These are phyloP conservation scores for Rallus limicola DNA, from an alignment of 2,113 vertebrate genomes.

Conservation along the genomic window DNA sequence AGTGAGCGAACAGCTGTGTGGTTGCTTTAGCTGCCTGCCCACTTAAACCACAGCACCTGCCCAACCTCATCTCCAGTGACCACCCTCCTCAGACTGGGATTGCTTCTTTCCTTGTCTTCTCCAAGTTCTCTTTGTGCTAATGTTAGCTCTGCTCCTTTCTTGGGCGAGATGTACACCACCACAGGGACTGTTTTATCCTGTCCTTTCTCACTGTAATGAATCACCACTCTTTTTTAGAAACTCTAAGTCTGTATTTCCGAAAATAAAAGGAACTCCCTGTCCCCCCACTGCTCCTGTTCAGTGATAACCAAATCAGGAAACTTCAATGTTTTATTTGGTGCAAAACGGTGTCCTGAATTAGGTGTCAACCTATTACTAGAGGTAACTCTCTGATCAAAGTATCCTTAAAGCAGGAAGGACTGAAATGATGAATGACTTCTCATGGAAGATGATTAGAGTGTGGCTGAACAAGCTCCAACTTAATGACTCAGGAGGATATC, in stretches of 20 bases:
- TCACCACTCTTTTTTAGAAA: background rate
- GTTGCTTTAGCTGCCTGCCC: too few species aligned
- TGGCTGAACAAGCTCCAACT: background rate
- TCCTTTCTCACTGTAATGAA: background rate
- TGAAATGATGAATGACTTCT: constrained; percentile 12
- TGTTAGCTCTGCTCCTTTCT: background rate
- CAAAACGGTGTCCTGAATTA: background rate
- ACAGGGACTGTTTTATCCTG: background rate
- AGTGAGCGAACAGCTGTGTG: too few species aligned
- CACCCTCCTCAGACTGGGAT: background rate
- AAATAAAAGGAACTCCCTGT: background rate
- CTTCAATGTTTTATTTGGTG: background rate
- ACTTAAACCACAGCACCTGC: too few species aligned
- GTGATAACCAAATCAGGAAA: background rate
- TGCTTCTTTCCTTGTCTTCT: background rate
- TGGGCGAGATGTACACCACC: background rate
- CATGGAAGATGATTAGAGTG: background rate
- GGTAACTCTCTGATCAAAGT: background rate
- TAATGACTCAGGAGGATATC: background rate
- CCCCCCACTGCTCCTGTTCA: background rate
- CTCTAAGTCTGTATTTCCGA: background rate
- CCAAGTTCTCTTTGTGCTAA: background rate
- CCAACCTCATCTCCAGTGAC: background rate
- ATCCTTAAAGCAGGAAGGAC: background rate
- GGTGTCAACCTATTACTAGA: background rate